Evolutionary conservation across 2,113 vertebrate species (phyloP), one percentile per base, ranked within the genome.

Genomic region (Brachionichthys hirsutus): DNA sequence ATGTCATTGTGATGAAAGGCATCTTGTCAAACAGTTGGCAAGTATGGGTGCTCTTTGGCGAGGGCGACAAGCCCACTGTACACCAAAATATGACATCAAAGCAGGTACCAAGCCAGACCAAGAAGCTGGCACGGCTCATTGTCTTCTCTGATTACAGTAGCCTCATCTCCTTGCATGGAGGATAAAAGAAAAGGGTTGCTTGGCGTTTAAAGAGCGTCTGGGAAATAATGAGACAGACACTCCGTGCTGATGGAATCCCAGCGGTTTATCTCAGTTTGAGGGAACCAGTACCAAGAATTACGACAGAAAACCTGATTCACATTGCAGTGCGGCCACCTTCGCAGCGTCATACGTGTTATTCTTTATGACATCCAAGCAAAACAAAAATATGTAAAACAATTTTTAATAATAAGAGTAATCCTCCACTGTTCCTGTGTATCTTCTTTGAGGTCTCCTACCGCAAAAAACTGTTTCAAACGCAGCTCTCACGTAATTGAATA

Each of bases 1-100:
- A 90, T 89, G 88, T 89, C 86, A 89, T 71, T 64, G 40, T 80
- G 85, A 88, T 89, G 85, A 90, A 85, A 88, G 81, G 74, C 77
- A 77, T 75, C 66, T 80, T 83, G 85, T 85, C 87, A 88, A 86
- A 81, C 81, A 78, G 64, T 81, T 90, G 90, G 87, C 84, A 56
- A 77, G 75, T 38, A 50, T 57, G 78, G 81, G 72, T 53, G 70
- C 77, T 76, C 81, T 69, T 78, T 87, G 86, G 84, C 72, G 85
- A 57, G 36, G 40, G 48, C 68, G 67, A 41, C 67, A 73, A n/a
- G 71, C 78, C 78, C 52, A 30, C 82, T 70, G 54, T 62, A 75
- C 79, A 86, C 78, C 78, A 62, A 78, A 80, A 77, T 85, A 80
- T 85, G 78, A 89, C 89, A 87, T 88, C 84, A 89, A 89, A 89